Evolutionary conservation across 2,888 invertebrate genomes (phyloP), one percentile per base, ranked within the genome.

Genomic region (Rhopalosiphum nymphaeae): DNA sequence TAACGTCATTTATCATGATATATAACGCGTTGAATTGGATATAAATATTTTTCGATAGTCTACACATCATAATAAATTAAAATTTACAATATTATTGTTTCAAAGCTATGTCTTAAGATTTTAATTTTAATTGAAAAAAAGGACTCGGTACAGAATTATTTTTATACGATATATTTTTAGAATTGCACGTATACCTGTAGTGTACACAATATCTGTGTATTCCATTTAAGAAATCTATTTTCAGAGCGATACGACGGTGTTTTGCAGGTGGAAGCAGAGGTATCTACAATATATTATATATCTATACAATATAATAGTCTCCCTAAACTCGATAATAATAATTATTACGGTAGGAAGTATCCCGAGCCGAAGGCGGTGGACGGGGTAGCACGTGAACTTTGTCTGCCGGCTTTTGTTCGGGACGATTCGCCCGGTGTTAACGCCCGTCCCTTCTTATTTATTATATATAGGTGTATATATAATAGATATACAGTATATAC

Each of bases 331-430:
- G 92, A 92, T 92, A 87, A 92, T 87, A 92, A 92, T 87, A 46
- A 92, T 92, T 46, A 92, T 87, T 67, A 87, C 49, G 49, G 87
- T 88, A 78, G 57, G 86, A 86, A 91, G 42, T 53, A 84, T 56
- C 86, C 84, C 46, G 86, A 61, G 26, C 86, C 91, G 91, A 26
- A n/a, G 49, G 36, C 49, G 11, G 67, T 44, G 53, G 36, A 42
- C 88, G n/a, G 36, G 88, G 53, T 44, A 9, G 57, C 89, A 42
- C 93, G 93, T 90, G 93, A 90, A 94, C 93, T 94, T 94, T 94
- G 93, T 90, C 93, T n/a, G 53, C 89, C 92, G 92, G 87, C 92
- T 92, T 92, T 92, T 92, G 92, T 92, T 57, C 92, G 92, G 88
- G 92, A 86, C 92, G 92, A 61, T 87, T 49, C 87, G 88, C 92